Evolutionary conservation across 2,888 invertebrate genomes (phyloP).

Genomic region (Escarpia spicata): DNA sequence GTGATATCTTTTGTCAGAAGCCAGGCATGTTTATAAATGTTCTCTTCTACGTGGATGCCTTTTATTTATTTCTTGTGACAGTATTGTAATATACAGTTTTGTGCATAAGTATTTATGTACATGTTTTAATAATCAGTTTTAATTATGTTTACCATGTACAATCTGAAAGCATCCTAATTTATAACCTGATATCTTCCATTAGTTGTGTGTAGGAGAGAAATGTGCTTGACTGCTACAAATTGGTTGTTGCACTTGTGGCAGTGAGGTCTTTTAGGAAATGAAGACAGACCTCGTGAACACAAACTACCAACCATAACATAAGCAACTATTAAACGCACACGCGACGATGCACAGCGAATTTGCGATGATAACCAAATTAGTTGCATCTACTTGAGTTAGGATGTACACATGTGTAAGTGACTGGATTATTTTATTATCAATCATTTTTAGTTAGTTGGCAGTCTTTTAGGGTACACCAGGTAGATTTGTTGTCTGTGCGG

Average conservation of each 20-base stretch:
- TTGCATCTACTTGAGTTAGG: not conserved
- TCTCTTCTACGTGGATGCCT: not conserved
- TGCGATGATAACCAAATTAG: not conserved
- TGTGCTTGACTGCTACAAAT: not conserved
- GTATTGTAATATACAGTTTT: not conserved
- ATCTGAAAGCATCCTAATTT: not conserved
- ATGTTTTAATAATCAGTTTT: not conserved
- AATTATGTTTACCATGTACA: not conserved
- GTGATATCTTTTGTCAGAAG: not conserved
- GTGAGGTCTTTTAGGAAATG: slow-evolving; percentile 1
- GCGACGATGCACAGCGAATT: not conserved
- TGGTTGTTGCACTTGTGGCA: not conserved
- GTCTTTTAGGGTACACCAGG: not conserved
- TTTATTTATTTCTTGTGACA: not conserved
- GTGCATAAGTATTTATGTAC: not conserved
- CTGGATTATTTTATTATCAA: not conserved
- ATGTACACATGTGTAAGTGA: not conserved
- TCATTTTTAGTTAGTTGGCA: not conserved
- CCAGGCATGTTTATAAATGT: not conserved
- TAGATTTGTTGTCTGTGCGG: not conserved
- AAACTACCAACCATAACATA: not conserved
- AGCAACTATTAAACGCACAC: not conserved
- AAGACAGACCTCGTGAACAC: not conserved
- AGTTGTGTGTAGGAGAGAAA: not conserved
- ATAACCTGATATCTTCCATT: not conserved